Evolutionary conservation across 2,113 vertebrate species (phyloP).

Genomic region (pig (Sus scrofa)): T2T-Sscrofa CM000830.6:26928501-26929000

Average conservation of each 20-base stretch:
- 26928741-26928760: not conserved
- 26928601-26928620: not conserved
- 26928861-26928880: not conserved
- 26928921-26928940: not conserved
- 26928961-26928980: slow-evolving; percentile 35
- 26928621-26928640: not conserved
- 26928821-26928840: not conserved
- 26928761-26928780: not conserved
- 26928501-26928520: slow-evolving; percentile 13
- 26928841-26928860: not conserved
- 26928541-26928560: not conserved
- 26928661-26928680: not conserved
- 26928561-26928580: not conserved
- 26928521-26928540: not conserved
- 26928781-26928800: slow-evolving; percentile 7
- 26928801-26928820: not conserved
- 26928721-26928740: not conserved
- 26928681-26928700: slow-evolving; percentile 4
- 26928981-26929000: not conserved
- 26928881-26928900: not conserved
- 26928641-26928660: slow-evolving; percentile 10
- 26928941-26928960: not conserved
- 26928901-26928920: not conserved
- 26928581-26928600: not conserved
- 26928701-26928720: not conserved